Conservation (phyloP, 2,888 invertebrate species). For the Stenurella melanura region DNA sequence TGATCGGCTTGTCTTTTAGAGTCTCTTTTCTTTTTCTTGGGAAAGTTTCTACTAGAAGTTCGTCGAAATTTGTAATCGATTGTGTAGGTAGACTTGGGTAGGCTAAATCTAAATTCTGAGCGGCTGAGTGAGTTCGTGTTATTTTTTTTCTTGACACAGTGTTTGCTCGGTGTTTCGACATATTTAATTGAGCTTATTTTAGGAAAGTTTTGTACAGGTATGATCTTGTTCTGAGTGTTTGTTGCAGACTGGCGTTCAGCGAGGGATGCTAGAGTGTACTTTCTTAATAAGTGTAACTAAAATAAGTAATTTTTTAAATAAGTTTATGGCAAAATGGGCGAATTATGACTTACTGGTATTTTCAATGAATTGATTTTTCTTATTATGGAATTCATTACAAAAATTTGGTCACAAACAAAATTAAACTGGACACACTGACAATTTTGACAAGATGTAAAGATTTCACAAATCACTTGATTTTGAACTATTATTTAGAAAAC, state of each 20-base stretch:
- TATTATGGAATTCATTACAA: constrained; percentile 61
- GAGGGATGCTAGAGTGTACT: background rate
- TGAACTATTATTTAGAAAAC: constrained; percentile 33
- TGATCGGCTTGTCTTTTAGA: constrained; percentile 26
- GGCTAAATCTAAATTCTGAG: background rate
- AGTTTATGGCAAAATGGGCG: background rate
- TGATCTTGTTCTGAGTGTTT: background rate
- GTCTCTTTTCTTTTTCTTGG: constrained; percentile 32
- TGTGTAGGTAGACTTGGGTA: constrained; percentile 33
- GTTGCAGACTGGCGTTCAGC: background rate
- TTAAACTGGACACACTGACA: constrained; percentile 55
- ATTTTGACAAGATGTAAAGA: constrained; percentile 56
- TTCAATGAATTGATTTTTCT: constrained; percentile 57
- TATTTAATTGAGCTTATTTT: constrained; percentile 4
- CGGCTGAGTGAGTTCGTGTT: background rate
- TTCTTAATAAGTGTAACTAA: constrained; percentile 1
- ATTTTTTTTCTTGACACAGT: background rate
- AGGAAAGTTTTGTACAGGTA: background rate
- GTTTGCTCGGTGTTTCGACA: background rate
- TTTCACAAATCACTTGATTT: constrained; percentile 47
- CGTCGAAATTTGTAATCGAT: constrained; percentile 39
- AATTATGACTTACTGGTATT: constrained; percentile 55
- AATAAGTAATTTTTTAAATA: constrained; percentile 10
- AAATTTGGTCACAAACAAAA: constrained; percentile 57
- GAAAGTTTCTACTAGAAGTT: constrained; percentile 39